A percentile compares a stretch with the other conserved stretches of the same genome.
These are phyloP conservation scores for Chloropsis hardwickii DNA, from an alignment of 2,113 vertebrate species.

Conservation along the genomic window DNA sequence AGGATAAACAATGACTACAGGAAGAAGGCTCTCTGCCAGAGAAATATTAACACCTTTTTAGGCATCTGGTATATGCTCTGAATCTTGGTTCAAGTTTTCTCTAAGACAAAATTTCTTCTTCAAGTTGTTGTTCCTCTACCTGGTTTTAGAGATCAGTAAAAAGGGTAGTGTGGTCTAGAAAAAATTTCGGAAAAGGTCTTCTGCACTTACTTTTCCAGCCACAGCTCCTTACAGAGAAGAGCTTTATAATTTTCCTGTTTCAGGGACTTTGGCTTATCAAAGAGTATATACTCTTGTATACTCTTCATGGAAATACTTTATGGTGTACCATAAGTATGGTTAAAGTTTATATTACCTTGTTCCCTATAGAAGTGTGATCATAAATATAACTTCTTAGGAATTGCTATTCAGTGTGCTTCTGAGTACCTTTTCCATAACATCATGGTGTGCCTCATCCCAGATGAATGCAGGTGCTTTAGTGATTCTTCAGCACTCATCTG, in stretches of 20 bases:
- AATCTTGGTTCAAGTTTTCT: constrained; percentile 16
- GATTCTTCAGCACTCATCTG: background rate
- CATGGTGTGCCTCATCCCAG: background rate
- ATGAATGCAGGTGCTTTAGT: background rate
- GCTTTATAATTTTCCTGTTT: background rate
- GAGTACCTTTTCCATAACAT: background rate
- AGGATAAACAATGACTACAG: constrained; percentile 64
- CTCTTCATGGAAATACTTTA: background rate
- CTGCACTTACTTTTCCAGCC: background rate
- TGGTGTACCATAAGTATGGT: background rate
- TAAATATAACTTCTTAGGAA: background rate
- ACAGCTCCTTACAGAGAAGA: background rate
- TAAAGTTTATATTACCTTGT: background rate
- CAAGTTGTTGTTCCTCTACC: background rate
- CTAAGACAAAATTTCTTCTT: background rate
- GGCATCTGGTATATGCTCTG: background rate
- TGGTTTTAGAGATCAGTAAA: background rate
- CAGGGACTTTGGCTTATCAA: background rate
- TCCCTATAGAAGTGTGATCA: background rate
- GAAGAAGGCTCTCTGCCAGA: constrained; percentile 43
- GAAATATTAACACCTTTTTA: constrained; percentile 71
- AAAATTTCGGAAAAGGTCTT: background rate
- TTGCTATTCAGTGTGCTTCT: background rate
- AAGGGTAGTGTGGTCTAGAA: background rate
- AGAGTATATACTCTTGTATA: background rate